Base-by-base conservation (phyloP, 2,888 invertebrate genomes). In the Caenorhabditis auriculariae region DNA sequence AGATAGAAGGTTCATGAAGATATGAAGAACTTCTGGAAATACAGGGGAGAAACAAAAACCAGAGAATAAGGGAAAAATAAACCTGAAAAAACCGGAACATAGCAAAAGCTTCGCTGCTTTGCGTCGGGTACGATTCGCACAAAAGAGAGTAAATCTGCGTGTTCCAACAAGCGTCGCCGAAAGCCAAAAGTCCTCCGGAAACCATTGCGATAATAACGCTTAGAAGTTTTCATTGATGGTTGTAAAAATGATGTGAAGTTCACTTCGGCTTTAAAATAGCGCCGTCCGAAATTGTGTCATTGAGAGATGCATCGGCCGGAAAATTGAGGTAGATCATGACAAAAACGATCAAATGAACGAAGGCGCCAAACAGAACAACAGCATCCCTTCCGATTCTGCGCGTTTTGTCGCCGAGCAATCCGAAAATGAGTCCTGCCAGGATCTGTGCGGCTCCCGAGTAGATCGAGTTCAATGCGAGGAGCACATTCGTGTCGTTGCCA, bases 131-230 rank as follows among this genome's bases (percentile, higher is more conserved):
- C 47, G 91, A 87, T 7, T 89, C 88, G 2, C 94, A 95, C 32
- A 98, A 84, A 64, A 95, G 88, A 0, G 95, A 91, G 82, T 92
- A 95, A 39, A 95, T 88, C 64, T 75, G 85, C 0, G 96, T 96
- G 81, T 96, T 96, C 85, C 89, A 95, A 83, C 95, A 93, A n/a
- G 93, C 91, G 82, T 98, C 96, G 0, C 93, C 96, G 74, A 98
- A 89, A 0, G 96, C 96, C 27, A 98, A 86, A 0, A 94, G 85
- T 77, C 93, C 90, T 62, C 93, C 91, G 83, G 93, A 92, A 53
- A 90, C 83, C 84, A 98, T 88, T 0, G 94, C 95, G 43, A 90
- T 78, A 52, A 84, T 84, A 1, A 87, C 85, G 72, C 85, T 86
- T 37, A 56, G 60, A 54, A 26, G 7, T n/a, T n/a, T n/a, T n/a